Evolutionary conservation across 1,140 invertebrate species (phyloP), one percentile per base, ranked within the genome.

Genomic region (Chrysomallon squamiferum): DNA sequence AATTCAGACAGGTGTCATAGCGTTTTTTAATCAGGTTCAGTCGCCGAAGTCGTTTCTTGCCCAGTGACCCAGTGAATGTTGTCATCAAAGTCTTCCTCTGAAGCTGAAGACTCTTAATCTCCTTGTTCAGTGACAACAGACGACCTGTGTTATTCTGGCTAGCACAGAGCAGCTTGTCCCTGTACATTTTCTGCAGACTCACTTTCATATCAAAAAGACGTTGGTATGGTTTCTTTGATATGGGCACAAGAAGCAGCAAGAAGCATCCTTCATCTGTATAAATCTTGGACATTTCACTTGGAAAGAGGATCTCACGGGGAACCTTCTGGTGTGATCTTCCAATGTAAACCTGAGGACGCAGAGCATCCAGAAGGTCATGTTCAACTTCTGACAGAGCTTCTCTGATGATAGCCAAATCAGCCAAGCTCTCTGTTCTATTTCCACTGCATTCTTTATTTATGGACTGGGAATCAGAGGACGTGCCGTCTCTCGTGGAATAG

Each of bases 11-110:
- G 4, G 13, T 41, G n/a, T 32, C 32, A 22, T 66, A 66, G 45
- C 38, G 45, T 2, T 35, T 20, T 38, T 13, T 20, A 7, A 13
- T 22, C 3, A 15, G n/a, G 57, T 45, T 60, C 58, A 66, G 29
- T 43, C 52, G 59, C 33, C 25, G 30, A 15, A 66, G 30, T n/a
- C 64, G 58, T 13, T 54, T 54, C 18, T n/a, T 22, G 20, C 33
- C 47, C 5, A 66, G 33, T 20, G 30, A 32, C 13, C 64, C 64
- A 5, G 58, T 60, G 59, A 66, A 66, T 9, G 64, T 54, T 33
- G n/a, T 54, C 32, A 66, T 18, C 33, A 61, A 25, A 15, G 22
- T 59, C 13, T 32, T 27, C 9, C 64, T 41, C 11, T 54, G 30
- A 22, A 1, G 4, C 13, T 41, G 57, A 1, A 66, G 13, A 5